Conservation (phyloP, 2,113 vertebrate genomes). For the Sturnus vulgaris region DNA sequence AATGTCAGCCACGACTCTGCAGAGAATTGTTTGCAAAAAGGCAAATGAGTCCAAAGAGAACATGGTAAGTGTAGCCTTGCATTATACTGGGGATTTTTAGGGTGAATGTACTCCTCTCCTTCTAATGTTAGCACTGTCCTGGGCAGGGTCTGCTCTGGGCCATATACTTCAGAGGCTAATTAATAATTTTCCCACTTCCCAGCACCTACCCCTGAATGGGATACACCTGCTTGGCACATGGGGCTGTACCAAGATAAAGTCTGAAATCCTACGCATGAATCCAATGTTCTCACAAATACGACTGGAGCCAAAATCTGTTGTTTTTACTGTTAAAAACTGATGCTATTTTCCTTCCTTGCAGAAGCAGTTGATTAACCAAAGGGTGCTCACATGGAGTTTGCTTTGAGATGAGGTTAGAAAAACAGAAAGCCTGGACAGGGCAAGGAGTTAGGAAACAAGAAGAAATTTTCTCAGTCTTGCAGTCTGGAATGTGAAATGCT, state of each 20-base stretch:
- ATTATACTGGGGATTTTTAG: background rate
- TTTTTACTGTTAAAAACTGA: background rate
- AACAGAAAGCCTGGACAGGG: background rate
- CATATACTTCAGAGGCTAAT: background rate
- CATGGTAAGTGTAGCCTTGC: background rate
- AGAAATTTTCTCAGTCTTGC: background rate
- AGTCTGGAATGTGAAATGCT: background rate
- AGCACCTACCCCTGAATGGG: background rate
- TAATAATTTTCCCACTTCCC: background rate
- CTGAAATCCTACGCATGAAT: background rate
- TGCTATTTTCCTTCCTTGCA: background rate
- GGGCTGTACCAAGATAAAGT: background rate
- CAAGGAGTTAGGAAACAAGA: background rate
- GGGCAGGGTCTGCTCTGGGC: background rate
- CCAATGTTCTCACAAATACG: background rate
- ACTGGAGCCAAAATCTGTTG: background rate
- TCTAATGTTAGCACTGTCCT: background rate
- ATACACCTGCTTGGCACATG: accelerated
- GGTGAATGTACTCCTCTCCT: background rate
- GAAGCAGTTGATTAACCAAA: background rate
- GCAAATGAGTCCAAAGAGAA: background rate
- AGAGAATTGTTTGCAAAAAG: background rate
- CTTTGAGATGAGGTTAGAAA: background rate
- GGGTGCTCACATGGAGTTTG: background rate
- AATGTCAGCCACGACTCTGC: background rate